Conservation (phyloP, 2,888 invertebrate species). For the Heliconius sara region DNA sequence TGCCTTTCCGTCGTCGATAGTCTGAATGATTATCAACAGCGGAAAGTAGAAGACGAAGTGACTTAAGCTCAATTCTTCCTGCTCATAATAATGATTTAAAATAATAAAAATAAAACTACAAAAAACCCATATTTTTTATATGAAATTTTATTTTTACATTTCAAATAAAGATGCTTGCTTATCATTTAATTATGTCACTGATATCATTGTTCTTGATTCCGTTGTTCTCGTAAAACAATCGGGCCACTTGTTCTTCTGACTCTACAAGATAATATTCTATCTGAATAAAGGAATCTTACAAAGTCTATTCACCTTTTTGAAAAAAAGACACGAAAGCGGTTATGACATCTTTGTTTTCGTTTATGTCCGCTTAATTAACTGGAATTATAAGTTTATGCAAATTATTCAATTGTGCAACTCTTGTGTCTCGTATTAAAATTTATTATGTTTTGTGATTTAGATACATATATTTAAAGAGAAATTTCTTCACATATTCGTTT, state of each 20-base stretch:
- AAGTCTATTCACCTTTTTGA: slow-evolving; percentile 33
- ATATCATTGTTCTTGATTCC: slow-evolving; percentile 21
- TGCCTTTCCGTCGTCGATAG: too few relatives aligned
- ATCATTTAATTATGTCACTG: slow-evolving; percentile 48
- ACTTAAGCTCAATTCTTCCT: background rate
- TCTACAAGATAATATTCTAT: slow-evolving; percentile 28
- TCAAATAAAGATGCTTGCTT: slow-evolving; percentile 41
- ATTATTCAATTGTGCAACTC: slow-evolving; percentile 33
- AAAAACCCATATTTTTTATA: background rate
- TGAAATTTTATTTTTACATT: slow-evolving; percentile 18
- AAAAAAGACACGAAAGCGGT: slow-evolving; percentile 25
- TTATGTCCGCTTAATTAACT: slow-evolving; percentile 37
- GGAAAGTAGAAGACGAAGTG: too few relatives aligned
- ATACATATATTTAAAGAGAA: slow-evolving; percentile 9
- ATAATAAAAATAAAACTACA: background rate
- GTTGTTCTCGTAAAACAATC: slow-evolving; percentile 35
- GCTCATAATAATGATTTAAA: background rate
- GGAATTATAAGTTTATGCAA: slow-evolving; percentile 31
- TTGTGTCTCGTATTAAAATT: background rate
- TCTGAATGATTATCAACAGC: too few relatives aligned
- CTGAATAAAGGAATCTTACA: slow-evolving; percentile 27
- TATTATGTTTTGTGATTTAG: background rate
- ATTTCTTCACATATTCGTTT: background rate
- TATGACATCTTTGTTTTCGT: slow-evolving; percentile 39
- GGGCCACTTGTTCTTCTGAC: slow-evolving; percentile 31